Evolutionary conservation across 2,113 vertebrate genomes (phyloP), one percentile per base, ranked within the genome.

Genomic region (Sylvilagus bachmani): DNA sequence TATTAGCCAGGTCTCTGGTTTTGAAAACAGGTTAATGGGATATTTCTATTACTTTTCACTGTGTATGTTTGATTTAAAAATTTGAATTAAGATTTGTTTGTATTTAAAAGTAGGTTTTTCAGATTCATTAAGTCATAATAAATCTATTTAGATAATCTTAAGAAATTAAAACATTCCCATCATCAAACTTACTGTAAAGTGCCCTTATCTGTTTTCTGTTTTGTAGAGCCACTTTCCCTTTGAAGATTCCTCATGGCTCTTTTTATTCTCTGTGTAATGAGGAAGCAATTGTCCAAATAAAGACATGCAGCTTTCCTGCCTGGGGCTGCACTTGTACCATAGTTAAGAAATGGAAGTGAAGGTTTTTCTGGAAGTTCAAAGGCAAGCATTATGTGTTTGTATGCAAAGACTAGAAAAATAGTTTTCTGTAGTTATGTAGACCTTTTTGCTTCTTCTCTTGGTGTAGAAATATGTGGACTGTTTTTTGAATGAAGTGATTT

Each of bases 261-360:
- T 94, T 79, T 89, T 78, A 44, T 67, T 93, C 29, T 86, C 69
- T 93, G 80, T 64, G 85, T 96, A 90, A 88, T 53, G 51, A 96
- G 90, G 87, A 89, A 62, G 55, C 88, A 82, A 4, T 93, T 92
- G 96, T n/a, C 90, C 87, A 91, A 33, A 77, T 74, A 80, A 64
- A 97, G 85, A 71, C 44, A 1, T 6, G 66, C 49, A 91, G 88
- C 86, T 75, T 69, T 87, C 31, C 33, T 93, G 89, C 93, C 86
- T 55, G 69, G 25, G 89, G 91, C 95, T 49, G 31, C 81, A 14
- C 53, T 92, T 85, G 79, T 93, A 67, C 74, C 70, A 12, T 31
- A 44, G 85, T 67, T 38, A n/a, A n/a, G 84, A 66, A 85, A 64
- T 69, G 88, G 67, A 74, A 77, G 44, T n/a, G 73, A 80, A 92